Conservation (phyloP, 2,888 invertebrate genomes). For the Cataglyphis rosenhaueri region DNA sequence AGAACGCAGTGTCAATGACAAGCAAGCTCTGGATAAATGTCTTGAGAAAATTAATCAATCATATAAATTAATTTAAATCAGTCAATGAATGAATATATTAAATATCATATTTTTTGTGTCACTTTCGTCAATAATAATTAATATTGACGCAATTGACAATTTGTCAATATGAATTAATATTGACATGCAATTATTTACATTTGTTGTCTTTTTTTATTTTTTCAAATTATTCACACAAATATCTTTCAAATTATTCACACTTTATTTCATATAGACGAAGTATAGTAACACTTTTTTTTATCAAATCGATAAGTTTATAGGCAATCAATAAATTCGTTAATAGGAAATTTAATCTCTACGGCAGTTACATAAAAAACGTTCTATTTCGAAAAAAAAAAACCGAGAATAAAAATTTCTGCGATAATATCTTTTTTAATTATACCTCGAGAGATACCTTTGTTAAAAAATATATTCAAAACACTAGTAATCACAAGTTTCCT, state of each 20-base stretch:
- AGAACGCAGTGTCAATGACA: conserved; percentile 2
- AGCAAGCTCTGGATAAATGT: neutral
- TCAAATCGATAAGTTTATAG: neutral
- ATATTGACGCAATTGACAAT: neutral
- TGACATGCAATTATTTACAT: neutral
- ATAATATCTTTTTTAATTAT: neutral
- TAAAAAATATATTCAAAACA: neutral
- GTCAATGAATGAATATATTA: neutral
- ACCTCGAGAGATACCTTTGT: neutral
- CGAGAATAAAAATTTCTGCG: neutral
- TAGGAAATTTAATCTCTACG: neutral
- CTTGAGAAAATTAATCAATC: neutral
- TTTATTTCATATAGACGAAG: neutral
- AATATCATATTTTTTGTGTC: neutral
- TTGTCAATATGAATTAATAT: neutral
- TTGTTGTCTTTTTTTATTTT: neutral
- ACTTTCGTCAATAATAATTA: neutral
- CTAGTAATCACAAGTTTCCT: neutral
- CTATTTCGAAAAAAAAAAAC: neutral
- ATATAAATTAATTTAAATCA: neutral
- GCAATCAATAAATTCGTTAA: neutral
- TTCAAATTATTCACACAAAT: neutral
- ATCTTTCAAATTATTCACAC: neutral
- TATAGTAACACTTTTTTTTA: neutral
- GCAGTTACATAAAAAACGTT: neutral